phyloP scores from a whole-genome alignment of 2,888 invertebrate species.

The Pyrgus malvae region DNA sequence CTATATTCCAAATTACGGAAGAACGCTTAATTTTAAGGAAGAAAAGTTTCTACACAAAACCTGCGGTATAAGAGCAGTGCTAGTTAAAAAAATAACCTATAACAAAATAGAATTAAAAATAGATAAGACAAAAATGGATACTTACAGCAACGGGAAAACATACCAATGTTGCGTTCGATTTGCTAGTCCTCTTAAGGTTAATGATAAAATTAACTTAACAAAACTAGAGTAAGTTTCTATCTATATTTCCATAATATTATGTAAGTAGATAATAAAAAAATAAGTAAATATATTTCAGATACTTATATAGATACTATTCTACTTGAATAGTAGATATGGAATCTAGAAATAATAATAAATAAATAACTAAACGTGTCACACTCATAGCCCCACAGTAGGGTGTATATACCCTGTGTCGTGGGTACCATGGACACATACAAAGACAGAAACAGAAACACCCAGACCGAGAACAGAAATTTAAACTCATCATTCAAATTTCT shows the following conservation, averaged over 20 bases:
- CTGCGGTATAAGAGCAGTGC: conserved; percentile 50
- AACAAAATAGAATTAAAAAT: conserved; percentile 44
- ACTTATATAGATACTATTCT: too few relatives aligned
- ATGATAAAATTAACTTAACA: conserved; percentile 40
- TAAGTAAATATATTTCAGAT: too few relatives aligned
- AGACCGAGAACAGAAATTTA: too few relatives aligned
- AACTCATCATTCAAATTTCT: too few relatives aligned
- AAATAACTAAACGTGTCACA: too few relatives aligned
- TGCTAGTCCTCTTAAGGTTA: conserved; percentile 37
- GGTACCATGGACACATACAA: too few relatives aligned
- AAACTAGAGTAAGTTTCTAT: conserved; percentile 43
- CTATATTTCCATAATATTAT: background rate
- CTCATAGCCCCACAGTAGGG: too few relatives aligned
- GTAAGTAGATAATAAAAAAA: background rate
- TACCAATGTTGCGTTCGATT: conserved; percentile 51
- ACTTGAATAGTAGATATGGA: too few relatives aligned
- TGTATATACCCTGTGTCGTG: too few relatives aligned
- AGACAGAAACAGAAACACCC: too few relatives aligned
- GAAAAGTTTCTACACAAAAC: conserved; percentile 29
- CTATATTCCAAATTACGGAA: conserved; percentile 53
- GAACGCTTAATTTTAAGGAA: conserved; percentile 42
- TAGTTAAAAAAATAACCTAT: conserved; percentile 39
- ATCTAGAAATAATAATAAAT: too few relatives aligned
- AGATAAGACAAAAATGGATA: conserved; percentile 39
- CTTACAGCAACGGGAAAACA: conserved; percentile 34